These are phyloP conservation scores for Argyresthia albistria DNA, from an alignment of 2,888 invertebrate genomes.

Conservation along the genomic window DNA sequence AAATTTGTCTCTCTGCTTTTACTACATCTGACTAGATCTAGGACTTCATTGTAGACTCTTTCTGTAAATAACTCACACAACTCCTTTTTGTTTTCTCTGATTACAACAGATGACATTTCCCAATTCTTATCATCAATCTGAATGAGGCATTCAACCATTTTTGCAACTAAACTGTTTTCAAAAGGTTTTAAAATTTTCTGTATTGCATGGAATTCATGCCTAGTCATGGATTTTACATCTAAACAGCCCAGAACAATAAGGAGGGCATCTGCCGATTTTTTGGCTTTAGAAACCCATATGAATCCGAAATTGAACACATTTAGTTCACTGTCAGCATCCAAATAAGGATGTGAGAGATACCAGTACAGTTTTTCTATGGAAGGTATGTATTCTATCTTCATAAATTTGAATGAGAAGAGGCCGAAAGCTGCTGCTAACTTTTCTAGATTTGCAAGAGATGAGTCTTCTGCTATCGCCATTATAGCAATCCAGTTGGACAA, in stretches of 20 bases:
- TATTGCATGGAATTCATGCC: constrained; percentile 30
- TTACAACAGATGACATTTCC: constrained; percentile 16
- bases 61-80: constrained; percentile 35
- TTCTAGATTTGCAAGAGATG: constrained; percentile 32
- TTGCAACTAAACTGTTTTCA: constrained; percentile 32
- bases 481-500: constrained; percentile 41
- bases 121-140: constrained; percentile 19
- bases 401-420: constrained; percentile 37
- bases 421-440: constrained; percentile 35
- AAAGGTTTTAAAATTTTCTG: constrained; percentile 22
- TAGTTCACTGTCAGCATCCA: constrained; percentile 36
- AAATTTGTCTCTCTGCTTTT: constrained; percentile 25
- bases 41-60: constrained; percentile 39
- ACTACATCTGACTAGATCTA: constrained; percentile 30
- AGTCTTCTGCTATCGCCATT: constrained; percentile 40
- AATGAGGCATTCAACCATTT: constrained; percentile 36
- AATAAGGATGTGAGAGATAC: constrained; percentile 54
- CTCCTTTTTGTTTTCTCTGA: constrained; percentile 19
- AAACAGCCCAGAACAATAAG: constrained; percentile 44
- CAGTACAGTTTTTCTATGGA: constrained; percentile 40
- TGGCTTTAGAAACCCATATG: constrained; percentile 34
- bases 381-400: constrained; percentile 37
- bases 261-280: constrained; percentile 39
- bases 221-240: constrained; percentile 32
- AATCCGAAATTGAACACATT: constrained; percentile 50